These are phyloP conservation scores for Luffia ferchaultella DNA, from an alignment of 2,888 invertebrate genomes.

Conservation along the genomic window DNA sequence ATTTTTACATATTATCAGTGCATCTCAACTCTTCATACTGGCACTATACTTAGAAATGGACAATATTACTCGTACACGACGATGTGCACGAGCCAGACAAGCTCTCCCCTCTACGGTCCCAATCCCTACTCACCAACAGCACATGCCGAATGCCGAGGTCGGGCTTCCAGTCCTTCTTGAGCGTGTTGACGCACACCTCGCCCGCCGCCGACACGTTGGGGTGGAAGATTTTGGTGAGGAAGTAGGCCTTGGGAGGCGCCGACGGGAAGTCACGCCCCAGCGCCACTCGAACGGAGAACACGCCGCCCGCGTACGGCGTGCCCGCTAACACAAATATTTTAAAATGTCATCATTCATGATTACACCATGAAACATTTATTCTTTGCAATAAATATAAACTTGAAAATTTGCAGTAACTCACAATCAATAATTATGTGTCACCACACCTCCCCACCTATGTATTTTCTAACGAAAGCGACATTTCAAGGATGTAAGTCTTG, in stretches of 20 bases:
- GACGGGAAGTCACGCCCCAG: constrained; percentile 93
- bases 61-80: too few species aligned
- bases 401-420: constrained; percentile 13
- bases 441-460: too few species aligned
- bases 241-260: constrained; percentile 91
- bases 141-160: constrained; percentile 96
- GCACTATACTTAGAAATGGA: too few species aligned
- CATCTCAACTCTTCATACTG: too few species aligned
- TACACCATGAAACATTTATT: background rate
- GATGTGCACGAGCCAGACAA: too few species aligned
- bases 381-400: background rate
- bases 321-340: too few species aligned
- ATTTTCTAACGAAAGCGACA: too few species aligned
- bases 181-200: constrained; percentile 96
- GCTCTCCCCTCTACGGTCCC: too few species aligned
- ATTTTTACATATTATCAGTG: too few species aligned
- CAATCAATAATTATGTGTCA: too few species aligned
- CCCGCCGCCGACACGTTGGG: constrained; percentile 94
- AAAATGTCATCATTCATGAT: constrained; percentile 18
- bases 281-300: constrained; percentile 88
- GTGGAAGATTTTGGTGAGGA: constrained; percentile 96
- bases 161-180: constrained; percentile 96
- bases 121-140: constrained; percentile 69
- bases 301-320: constrained; percentile 90
- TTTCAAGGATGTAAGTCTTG: too few species aligned